Conservation (phyloP, 1,140 invertebrate genomes). For the Bilobella aurantiaca region DNA sequence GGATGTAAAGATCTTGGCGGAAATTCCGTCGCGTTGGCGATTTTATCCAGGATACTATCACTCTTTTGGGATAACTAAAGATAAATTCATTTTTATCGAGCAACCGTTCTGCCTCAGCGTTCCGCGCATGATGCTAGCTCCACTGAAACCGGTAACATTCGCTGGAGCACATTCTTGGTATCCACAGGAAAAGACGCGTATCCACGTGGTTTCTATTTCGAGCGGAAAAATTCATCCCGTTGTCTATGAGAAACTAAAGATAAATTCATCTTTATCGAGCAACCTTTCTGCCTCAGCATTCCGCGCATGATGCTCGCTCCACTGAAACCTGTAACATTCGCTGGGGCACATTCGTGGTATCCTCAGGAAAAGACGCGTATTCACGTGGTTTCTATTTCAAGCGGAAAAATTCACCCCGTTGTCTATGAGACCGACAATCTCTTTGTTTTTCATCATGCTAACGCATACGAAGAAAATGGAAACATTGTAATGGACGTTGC, state of each 20-base stretch:
- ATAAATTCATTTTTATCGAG: conserved; percentile 47
- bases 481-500: conserved; percentile 36
- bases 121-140: conserved; percentile 39
- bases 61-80: conserved; percentile 47
- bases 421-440: conserved; percentile 41
- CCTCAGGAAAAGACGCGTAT: conserved; percentile 41
- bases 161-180: conserved; percentile 43
- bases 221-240: conserved; percentile 40
- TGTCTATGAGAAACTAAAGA: conserved; percentile 43
- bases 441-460: conserved; percentile 48
- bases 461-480: conserved; percentile 46
- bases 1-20: conserved; percentile 37
- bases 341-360: conserved; percentile 43
- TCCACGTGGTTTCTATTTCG: conserved; percentile 42
- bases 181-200: conserved; percentile 39
- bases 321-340: conserved; percentile 39
- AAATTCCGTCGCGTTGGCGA: conserved; percentile 40
- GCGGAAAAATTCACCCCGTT: conserved; percentile 39
- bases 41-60: conserved; percentile 44
- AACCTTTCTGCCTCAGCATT: conserved; percentile 41
- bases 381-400: conserved; percentile 41
- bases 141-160: conserved; percentile 39
- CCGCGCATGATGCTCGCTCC: conserved; percentile 39
- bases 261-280: conserved; percentile 46
- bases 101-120: conserved; percentile 42